A percentile compares a stretch with the other conserved stretches of the same genome.
Conservation (phyloP, 2,113 vertebrate genomes). For the Panthera tigris region DNA sequence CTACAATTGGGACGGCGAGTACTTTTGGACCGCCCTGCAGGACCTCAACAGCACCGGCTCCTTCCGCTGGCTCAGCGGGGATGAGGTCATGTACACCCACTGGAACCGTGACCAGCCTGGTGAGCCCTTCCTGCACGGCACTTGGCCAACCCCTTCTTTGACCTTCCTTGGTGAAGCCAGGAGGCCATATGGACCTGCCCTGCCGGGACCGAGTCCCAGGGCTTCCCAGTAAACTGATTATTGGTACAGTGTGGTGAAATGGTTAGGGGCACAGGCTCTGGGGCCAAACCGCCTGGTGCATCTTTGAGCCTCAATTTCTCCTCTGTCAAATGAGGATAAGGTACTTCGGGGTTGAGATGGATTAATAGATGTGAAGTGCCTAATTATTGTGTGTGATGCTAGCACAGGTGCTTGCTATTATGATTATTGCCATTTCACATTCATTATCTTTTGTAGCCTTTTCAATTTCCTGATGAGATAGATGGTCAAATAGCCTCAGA, state of each 20-base stretch:
- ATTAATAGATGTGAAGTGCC: not conserved
- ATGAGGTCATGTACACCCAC: constrained; percentile 93
- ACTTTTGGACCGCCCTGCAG: constrained; percentile 93
- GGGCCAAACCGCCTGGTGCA: accelerated
- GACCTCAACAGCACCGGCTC: constrained; percentile 87
- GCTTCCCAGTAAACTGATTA: not conserved
- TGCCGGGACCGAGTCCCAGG: not conserved
- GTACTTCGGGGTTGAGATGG: not conserved
- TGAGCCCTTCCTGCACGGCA: constrained; percentile 50
- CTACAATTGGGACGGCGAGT: constrained; percentile 90
- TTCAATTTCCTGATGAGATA: not conserved
- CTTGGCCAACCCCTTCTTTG: accelerated
- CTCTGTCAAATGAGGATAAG: not conserved
- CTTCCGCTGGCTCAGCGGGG: constrained; percentile 93
- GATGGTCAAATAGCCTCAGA: not conserved
- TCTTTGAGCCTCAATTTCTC: not conserved
- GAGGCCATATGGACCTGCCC: not conserved
- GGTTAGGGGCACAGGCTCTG: not conserved
- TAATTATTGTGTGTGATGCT: no score
- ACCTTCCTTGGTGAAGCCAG: not conserved
- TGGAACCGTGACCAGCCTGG: constrained; percentile 97
- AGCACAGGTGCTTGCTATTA: not conserved
- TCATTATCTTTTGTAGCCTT: not conserved
- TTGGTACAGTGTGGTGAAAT: not conserved
- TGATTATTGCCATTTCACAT: not conserved